Evolutionary conservation across 2,797 vertebrate species (phyloP).

Genomic region (Coregonus suidteri): DNA sequence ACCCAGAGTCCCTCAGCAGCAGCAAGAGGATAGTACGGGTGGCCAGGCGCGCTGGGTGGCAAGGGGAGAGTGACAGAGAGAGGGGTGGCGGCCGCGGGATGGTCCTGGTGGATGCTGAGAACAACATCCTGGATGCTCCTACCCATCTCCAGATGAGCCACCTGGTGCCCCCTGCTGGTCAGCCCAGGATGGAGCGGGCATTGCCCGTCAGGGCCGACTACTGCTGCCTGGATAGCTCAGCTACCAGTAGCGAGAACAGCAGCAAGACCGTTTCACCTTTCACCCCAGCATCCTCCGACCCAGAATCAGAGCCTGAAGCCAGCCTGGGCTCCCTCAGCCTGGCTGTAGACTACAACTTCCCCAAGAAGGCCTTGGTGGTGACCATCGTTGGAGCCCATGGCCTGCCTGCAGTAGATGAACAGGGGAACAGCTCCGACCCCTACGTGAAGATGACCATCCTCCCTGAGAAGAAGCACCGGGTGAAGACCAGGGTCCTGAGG

Average conservation of each 20-base stretch:
- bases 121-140: conserved; percentile 67
- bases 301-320: conserved; percentile 61
- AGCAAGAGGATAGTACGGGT: conserved; percentile 87
- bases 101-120: conserved; percentile 74
- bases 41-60: conserved; percentile 48
- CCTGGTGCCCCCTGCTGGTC: conserved; percentile 53
- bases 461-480: conserved; percentile 93
- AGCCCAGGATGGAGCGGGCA: conserved; percentile 68
- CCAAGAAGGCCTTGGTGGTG: conserved; percentile 94
- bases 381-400: conserved; percentile 90
- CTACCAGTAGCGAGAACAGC: conserved; percentile 76
- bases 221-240: conserved; percentile 84
- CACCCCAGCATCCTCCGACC: conserved; percentile 75
- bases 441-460: conserved; percentile 98
- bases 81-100: conserved; percentile 42
- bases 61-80: conserved; percentile 16
- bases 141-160: conserved; percentile 74
- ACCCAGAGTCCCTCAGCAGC: conserved; percentile 91
- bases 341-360: conserved; percentile 96
- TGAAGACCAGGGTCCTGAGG: conserved; percentile 94
- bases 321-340: conserved; percentile 85
- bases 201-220: conserved; percentile 84
- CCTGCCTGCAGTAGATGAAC: conserved; percentile 89
- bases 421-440: conserved; percentile 87
- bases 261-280: conserved; percentile 86